phyloP scores from a whole-genome alignment of 1,140 invertebrate species.

The Formica selysi region DNA sequence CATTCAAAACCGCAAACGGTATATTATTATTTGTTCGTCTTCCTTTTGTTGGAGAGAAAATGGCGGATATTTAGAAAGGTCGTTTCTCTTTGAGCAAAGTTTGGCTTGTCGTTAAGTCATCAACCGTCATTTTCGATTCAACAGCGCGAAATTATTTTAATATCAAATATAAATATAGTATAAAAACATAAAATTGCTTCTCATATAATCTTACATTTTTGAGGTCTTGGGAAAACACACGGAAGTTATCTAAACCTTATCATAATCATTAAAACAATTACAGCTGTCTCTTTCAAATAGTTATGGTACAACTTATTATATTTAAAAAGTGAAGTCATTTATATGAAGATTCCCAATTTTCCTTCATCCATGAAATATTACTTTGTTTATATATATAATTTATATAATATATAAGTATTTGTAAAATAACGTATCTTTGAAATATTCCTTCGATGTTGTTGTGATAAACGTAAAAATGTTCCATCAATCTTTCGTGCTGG shows the following conservation, averaged over 20 bases:
- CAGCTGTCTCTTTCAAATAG: not conserved
- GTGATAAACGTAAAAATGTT: slow-evolving; percentile 35
- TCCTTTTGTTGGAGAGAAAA: not conserved
- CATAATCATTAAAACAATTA: not conserved
- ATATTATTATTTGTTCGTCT: slow-evolving; percentile 41
- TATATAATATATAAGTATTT: not conserved
- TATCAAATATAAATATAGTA: too few relatives aligned
- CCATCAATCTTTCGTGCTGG: slow-evolving; percentile 37
- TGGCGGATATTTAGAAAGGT: slow-evolving; percentile 17
- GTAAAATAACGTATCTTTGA: not conserved
- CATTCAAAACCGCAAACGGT: not conserved
- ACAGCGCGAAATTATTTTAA: not conserved
- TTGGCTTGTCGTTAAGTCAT: not conserved
- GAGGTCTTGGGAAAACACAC: not conserved
- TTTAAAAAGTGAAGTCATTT: not conserved
- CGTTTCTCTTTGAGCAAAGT: not conserved
- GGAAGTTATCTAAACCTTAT: not conserved
- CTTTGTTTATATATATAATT: not conserved
- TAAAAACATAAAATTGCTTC: not conserved
- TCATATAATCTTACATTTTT: not conserved
- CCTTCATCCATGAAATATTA: not conserved
- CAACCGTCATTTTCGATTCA: not conserved
- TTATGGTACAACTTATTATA: not conserved
- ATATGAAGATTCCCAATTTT: not conserved
- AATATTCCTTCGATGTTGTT: slow-evolving; percentile 11